Percentiles rank a stretch among this genome's conserved stretches.
phyloP scores from a whole-genome alignment of 2,113 vertebrate species.

The Mixornis gularis region DNA sequence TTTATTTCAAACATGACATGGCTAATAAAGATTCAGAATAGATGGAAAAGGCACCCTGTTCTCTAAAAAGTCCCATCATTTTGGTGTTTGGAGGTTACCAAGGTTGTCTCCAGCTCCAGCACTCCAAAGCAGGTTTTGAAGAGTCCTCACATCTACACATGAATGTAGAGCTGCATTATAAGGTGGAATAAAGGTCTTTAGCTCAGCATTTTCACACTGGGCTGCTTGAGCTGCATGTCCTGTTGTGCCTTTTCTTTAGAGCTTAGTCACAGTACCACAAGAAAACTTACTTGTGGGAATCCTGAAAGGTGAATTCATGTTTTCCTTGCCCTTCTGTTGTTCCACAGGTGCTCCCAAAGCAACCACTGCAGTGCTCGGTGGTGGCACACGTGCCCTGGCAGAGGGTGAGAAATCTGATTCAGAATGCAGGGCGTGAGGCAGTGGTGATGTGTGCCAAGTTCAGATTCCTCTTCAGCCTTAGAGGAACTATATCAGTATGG shows the following conservation, averaged over 20 bases:
- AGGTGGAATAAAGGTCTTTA: not conserved
- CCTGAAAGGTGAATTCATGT: not conserved
- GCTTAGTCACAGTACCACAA: not conserved
- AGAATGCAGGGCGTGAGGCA: not conserved
- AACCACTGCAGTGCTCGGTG: fast-evolving
- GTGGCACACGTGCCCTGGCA: not conserved
- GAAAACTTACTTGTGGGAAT: not conserved
- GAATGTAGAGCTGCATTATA: not conserved
- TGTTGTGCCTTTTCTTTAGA: not conserved
- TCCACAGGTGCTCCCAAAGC: not conserved
- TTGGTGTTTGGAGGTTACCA: not conserved
- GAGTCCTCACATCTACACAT: not conserved
- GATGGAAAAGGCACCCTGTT: not conserved
- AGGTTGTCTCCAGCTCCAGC: not conserved
- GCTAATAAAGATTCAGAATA: not conserved
- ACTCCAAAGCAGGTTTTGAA: not conserved
- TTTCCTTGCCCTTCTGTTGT: not conserved
- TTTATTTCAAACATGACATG: not conserved
- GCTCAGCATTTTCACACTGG: not conserved
- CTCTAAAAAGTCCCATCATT: not conserved
- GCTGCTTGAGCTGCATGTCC: not conserved
- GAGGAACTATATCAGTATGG: not conserved
- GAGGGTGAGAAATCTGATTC: not conserved
- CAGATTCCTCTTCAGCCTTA: not conserved
- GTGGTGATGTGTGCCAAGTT: not conserved